A percentile compares a stretch with the other conserved stretches of the same genome.
phyloP scores from a whole-genome alignment of 2,888 invertebrate genomes.

The Drosophila eohydei region DNA sequence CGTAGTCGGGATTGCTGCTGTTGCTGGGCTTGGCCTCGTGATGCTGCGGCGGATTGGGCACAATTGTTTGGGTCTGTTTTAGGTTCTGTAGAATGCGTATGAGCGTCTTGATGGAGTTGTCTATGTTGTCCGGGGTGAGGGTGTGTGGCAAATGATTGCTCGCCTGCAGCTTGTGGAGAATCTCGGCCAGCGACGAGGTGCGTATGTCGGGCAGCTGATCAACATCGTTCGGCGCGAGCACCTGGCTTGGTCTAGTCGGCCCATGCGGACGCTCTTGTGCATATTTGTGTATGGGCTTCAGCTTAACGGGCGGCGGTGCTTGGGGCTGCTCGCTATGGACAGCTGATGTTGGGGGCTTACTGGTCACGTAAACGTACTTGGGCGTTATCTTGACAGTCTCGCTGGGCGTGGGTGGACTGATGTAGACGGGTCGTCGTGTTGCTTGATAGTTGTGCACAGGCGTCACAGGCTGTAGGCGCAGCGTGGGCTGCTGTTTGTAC shows the following conservation, averaged over 20 bases:
- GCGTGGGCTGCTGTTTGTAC: slow-evolving; percentile 78
- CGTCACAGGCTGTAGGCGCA: slow-evolving; percentile 79
- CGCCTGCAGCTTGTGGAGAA: slow-evolving; percentile 90
- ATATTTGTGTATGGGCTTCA: slow-evolving; percentile 77
- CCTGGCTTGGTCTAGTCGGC: slow-evolving; percentile 30
- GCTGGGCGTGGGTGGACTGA: slow-evolving; percentile 46
- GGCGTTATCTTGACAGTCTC: slow-evolving; percentile 68
- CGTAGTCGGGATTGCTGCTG: slow-evolving; percentile 71
- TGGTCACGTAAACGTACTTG: slow-evolving; percentile 63
- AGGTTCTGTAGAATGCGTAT: slow-evolving; percentile 90
- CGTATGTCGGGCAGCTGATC: slow-evolving; percentile 83
- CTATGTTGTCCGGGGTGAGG: slow-evolving; percentile 91
- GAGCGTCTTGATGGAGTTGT: slow-evolving; percentile 91
- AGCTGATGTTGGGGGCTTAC: slow-evolving; percentile 37
- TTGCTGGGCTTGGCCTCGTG: slow-evolving; percentile 67
- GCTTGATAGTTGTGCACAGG: slow-evolving; percentile 57
- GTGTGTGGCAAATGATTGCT: slow-evolving; percentile 91
- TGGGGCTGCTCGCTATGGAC: slow-evolving; percentile 32
- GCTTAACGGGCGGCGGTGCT: slow-evolving; percentile 62
- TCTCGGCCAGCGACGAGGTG: slow-evolving; percentile 86
- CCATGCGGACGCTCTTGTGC: slow-evolving; percentile 42
- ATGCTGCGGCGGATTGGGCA: slow-evolving; percentile 82
- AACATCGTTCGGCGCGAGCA: slow-evolving; percentile 45
- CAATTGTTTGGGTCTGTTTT: slow-evolving; percentile 85
- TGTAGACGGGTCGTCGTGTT: slow-evolving; percentile 60